These are phyloP conservation scores for Procambarus clarkii DNA, from an alignment of 1,140 invertebrate species.

Conservation along the genomic window DNA sequence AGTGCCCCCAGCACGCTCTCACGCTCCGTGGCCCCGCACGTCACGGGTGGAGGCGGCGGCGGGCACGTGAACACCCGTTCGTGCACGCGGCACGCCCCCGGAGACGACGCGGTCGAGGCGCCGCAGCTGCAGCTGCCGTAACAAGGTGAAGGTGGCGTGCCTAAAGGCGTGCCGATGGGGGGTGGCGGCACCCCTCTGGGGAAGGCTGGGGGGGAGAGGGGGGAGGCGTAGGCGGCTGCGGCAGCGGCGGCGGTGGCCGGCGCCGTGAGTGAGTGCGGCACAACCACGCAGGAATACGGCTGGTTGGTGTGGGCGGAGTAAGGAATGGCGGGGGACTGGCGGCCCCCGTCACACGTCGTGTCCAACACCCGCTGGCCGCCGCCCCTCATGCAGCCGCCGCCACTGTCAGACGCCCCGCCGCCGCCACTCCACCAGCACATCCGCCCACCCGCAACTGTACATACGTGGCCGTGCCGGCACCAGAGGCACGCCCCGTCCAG, in stretches of 20 bases:
- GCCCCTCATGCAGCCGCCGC: conserved; percentile 64
- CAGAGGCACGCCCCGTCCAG: neutral
- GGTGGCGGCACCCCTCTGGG: conserved; percentile 73
- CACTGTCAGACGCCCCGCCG: conserved; percentile 47
- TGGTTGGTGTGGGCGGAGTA: conserved; percentile 22
- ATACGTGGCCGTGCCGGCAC: neutral
- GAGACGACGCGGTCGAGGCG: conserved; percentile 60
- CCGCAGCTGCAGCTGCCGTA: conserved; percentile 66
- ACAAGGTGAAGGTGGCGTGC: conserved; percentile 73
- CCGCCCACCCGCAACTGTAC: conserved; percentile 27
- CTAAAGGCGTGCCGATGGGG: conserved; percentile 74
- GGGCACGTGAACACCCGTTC: conserved; percentile 65
- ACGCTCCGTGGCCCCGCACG: conserved; percentile 60
- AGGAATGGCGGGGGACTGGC: conserved; percentile 47
- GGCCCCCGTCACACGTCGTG: conserved; percentile 51
- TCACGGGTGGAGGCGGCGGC: conserved; percentile 61
- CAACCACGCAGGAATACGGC: conserved; percentile 54
- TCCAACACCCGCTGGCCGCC: conserved; percentile 64
- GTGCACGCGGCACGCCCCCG: conserved; percentile 67
- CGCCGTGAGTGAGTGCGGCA: conserved; percentile 40
- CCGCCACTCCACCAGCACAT: conserved; percentile 38
- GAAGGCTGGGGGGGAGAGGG: conserved; percentile 61
- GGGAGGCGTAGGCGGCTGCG: conserved; percentile 51
- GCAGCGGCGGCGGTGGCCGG: conserved; percentile 23
- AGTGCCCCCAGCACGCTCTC: conserved; percentile 75